These are phyloP conservation scores for Neofelis nebulosa DNA, from an alignment of 2,113 vertebrate species.

Conservation along the genomic window DNA sequence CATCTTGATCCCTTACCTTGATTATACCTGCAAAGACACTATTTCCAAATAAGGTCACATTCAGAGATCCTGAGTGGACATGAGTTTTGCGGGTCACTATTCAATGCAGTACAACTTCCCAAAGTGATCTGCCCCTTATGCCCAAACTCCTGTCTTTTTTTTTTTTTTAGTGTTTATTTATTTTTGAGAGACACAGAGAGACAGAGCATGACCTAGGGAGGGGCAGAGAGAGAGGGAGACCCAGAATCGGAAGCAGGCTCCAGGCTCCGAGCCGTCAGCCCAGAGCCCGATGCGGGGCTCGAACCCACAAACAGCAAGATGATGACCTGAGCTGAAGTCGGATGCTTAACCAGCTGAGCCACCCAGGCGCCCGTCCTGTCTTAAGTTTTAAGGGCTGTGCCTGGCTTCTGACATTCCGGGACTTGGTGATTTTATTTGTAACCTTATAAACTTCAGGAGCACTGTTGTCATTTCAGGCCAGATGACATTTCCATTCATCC, in stretches of 20 bases:
- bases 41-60: neutral
- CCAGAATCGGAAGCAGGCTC: no score
- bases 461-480: neutral
- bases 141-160: neutral
- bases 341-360: no score
- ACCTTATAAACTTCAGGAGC: neutral
- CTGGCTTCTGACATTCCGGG: neutral
- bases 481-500: neutral
- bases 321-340: no score
- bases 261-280: no score
- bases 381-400: neutral
- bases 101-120: neutral
- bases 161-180: no score
- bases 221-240: no score
- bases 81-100: neutral
- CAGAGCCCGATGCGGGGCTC: no score
- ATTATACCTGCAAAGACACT: neutral
- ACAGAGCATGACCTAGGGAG: no score
- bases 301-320: no score
- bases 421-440: neutral
- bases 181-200: no score
- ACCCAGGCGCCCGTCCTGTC: neutral
- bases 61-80: neutral
- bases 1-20: neutral
- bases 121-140: neutral